These are phyloP conservation scores for Stichodactyla helianthus DNA, from an alignment of 64 coral and sea anemone species.

Conservation along the genomic window DNA sequence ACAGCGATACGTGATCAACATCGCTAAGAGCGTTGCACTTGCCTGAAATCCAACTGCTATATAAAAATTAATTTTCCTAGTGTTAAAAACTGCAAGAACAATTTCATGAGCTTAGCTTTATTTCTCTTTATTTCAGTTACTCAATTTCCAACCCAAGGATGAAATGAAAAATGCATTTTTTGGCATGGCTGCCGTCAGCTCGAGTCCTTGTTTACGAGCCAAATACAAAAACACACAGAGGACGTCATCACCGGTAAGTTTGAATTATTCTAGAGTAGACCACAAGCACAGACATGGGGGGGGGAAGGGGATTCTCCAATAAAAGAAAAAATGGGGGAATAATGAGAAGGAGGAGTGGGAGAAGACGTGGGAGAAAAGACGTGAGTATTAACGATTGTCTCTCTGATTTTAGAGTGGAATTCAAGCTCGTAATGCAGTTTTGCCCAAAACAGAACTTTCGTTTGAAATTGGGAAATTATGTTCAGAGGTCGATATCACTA, in stretches of 20 bases:
- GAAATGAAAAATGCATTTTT: conserved; percentile 40
- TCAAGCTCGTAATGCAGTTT: conserved; percentile 63
- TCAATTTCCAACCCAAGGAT: conserved; percentile 48
- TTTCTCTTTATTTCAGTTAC: conserved; percentile 47
- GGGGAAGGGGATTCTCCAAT: too few species aligned
- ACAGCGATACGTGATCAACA: conserved; percentile 51
- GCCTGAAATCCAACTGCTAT: neutral
- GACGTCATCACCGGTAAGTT: conserved; percentile 68
- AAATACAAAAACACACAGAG: conserved; percentile 87
- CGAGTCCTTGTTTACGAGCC: conserved; percentile 62
- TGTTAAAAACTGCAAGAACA: too few species aligned
- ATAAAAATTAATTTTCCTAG: neutral
- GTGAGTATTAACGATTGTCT: neutral
- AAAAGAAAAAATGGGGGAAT: too few species aligned
- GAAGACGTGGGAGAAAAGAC: too few species aligned
- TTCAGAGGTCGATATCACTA: conserved; percentile 83
- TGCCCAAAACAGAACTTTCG: conserved; percentile 79
- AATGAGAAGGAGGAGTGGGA: too few species aligned
- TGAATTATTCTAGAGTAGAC: too few species aligned
- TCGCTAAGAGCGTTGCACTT: neutral
- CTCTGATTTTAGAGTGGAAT: conserved; percentile 44
- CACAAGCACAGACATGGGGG: too few species aligned
- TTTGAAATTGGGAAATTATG: conserved; percentile 73
- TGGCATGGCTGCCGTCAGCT: conserved; percentile 30
- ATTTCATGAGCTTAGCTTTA: neutral